Conservation (phyloP, 2,888 invertebrate genomes). For the Calliphora vomitoria region DNA sequence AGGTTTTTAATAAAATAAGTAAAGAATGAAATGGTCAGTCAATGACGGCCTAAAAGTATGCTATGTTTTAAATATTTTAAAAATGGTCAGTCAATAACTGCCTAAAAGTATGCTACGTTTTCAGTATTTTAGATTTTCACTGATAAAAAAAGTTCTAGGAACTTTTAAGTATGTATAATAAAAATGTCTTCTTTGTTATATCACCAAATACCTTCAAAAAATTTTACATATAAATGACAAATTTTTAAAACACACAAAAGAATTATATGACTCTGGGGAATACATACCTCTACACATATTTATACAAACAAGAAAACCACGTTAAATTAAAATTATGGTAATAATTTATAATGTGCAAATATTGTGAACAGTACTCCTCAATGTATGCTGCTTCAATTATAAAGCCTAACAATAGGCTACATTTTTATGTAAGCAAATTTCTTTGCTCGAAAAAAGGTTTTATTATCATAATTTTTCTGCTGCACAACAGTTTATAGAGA, state of each 20-base stretch:
- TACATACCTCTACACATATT: too few relatives aligned
- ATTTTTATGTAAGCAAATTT: conserved; percentile 1
- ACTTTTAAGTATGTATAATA: too few relatives aligned
- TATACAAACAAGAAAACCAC: conserved; percentile 47
- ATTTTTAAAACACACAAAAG: conserved; percentile 57
- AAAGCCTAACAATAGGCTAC: conserved; percentile 42
- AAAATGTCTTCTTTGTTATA: too few relatives aligned
- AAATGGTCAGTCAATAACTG: too few relatives aligned
- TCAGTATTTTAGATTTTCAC: background rate
- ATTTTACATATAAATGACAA: conserved; percentile 49
- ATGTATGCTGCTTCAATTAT: conserved; percentile 27
- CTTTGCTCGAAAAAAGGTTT: background rate
- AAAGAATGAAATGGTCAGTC: background rate
- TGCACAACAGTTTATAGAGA: background rate
- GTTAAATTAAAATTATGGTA: conserved; percentile 66
- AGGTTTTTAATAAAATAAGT: background rate
- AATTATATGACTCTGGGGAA: conserved; percentile 65
- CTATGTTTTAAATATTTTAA: background rate
- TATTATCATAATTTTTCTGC: background rate
- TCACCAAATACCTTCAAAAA: background rate
- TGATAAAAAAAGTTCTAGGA: too few relatives aligned
- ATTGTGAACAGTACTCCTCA: background rate
- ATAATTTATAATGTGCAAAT: conserved; percentile 66
- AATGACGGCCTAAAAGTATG: conserved; percentile 3
- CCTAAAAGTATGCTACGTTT: too few relatives aligned